Percentiles rank a stretch among this genome's conserved stretches.
Evolutionary conservation across 2,797 vertebrate species (phyloP).

Genomic region (Aldrovandia affinis): DNA sequence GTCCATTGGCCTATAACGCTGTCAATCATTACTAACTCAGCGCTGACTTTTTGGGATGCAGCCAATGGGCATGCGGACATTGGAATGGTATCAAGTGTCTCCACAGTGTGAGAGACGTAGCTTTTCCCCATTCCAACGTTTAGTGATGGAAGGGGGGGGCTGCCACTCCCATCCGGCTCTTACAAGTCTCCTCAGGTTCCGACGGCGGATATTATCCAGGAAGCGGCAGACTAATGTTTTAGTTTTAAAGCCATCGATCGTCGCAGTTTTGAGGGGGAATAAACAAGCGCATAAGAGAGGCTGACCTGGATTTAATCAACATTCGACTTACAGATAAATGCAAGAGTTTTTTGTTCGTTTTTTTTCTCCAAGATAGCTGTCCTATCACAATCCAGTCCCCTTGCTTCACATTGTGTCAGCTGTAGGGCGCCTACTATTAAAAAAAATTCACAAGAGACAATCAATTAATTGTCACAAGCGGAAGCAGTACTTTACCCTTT

Average conservation of each 20-base stretch:
- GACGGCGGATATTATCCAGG: background rate
- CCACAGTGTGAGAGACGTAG: background rate
- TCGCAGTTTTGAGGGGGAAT: background rate
- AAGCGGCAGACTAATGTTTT: background rate
- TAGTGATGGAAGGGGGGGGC: background rate
- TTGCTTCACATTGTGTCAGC: background rate
- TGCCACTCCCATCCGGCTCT: background rate
- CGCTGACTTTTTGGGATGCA: background rate
- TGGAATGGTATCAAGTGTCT: background rate
- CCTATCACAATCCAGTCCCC: background rate
- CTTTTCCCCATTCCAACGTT: background rate
- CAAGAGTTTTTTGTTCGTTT: background rate
- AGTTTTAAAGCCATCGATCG: background rate
- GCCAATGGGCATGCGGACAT: background rate
- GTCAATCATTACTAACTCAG: background rate
- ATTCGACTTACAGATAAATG: background rate
- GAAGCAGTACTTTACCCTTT: background rate
- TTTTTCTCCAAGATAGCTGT: background rate
- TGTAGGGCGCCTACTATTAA: background rate
- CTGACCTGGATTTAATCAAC: background rate
- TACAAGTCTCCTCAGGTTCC: background rate
- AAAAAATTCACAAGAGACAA: background rate
- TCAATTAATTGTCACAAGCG: background rate
- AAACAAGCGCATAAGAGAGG: background rate
- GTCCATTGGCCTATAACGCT: background rate